phyloP scores from a whole-genome alignment of 2,113 vertebrate genomes.

The Heterocephalus glaber region DNA sequence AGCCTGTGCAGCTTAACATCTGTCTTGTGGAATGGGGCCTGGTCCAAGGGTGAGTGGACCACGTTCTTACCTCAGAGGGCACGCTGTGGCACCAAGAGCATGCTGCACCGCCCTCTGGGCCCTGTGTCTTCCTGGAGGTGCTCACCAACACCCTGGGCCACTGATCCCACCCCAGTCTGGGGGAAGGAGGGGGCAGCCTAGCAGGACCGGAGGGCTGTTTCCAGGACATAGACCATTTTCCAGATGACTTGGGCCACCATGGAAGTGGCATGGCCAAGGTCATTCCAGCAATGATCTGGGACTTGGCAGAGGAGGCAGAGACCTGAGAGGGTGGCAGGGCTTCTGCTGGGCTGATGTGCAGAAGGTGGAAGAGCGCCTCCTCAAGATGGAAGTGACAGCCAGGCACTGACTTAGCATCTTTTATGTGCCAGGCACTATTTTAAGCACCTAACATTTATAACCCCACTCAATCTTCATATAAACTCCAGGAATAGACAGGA shows the following conservation, averaged over 20 bases:
- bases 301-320: background rate
- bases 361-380: background rate
- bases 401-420: background rate
- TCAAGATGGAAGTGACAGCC: background rate
- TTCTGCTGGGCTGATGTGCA: background rate
- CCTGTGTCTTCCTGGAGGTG: background rate
- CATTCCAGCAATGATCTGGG: background rate
- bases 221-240: background rate
- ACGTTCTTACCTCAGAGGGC: background rate
- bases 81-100: background rate
- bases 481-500: background rate
- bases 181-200: background rate
- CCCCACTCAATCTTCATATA: background rate
- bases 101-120: fast-evolving
- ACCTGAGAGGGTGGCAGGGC: background rate
- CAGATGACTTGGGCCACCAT: background rate
- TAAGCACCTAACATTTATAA: background rate
- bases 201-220: background rate
- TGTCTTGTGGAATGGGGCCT: background rate
- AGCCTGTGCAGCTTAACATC: background rate
- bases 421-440: background rate
- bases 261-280: too few relatives aligned
- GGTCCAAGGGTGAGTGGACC: background rate
- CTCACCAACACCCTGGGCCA: background rate
- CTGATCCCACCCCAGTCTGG: fast-evolving